Conservation (phyloP, 2,113 vertebrate species). For the Etia nguti region DNA sequence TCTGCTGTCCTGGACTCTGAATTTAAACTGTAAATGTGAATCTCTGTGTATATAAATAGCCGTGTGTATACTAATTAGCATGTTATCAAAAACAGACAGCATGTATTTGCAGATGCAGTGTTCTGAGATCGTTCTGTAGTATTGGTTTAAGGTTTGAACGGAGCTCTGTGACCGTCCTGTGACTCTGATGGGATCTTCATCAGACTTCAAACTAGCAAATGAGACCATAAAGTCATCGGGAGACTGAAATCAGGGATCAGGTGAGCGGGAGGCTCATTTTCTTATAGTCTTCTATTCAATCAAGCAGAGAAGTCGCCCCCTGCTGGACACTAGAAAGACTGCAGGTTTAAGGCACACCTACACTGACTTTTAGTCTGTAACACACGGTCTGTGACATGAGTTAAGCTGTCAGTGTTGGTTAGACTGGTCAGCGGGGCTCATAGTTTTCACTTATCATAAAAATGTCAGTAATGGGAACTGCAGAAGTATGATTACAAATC, state of each 20-base stretch:
- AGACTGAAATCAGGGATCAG: background rate
- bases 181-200: background rate
- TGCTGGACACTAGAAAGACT: accelerated
- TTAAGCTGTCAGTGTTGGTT: background rate
- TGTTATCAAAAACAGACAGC: background rate
- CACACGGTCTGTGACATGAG: background rate
- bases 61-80: accelerated
- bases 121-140: background rate
- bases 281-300: background rate
- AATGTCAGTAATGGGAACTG: background rate
- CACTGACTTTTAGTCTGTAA: background rate
- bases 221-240: background rate
- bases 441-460: background rate
- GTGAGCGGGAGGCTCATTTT: background rate
- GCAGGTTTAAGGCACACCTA: background rate
- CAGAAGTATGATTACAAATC: background rate
- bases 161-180: background rate
- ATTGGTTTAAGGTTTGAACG: background rate
- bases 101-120: background rate
- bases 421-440: accelerated
- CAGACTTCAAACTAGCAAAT: background rate
- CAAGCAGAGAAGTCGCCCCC: background rate
- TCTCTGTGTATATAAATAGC: background rate
- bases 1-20: too few relatives aligned
- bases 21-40: accelerated